A percentile compares a stretch with the other conserved stretches of the same genome.
Evolutionary conservation across 2,113 vertebrate genomes (phyloP).

Genomic region (Bettongia penicillata): DNA sequence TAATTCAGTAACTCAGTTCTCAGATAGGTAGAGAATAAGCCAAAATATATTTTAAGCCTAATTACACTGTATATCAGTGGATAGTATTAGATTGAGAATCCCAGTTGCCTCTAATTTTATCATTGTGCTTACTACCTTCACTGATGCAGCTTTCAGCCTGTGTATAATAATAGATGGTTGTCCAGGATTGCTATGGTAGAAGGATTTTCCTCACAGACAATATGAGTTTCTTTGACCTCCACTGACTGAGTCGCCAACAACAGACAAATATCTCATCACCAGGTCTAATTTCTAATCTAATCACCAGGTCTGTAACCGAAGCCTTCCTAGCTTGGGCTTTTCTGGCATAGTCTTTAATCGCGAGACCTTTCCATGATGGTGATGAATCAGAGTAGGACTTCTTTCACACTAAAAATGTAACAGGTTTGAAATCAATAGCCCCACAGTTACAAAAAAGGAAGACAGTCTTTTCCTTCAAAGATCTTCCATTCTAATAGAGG

Average conservation of each 20-base stretch:
- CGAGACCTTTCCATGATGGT: background rate
- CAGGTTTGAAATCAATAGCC: background rate
- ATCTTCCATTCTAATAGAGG: background rate
- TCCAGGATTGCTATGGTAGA: background rate
- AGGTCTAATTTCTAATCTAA: too few species aligned
- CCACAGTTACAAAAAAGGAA: background rate
- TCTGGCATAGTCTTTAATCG: background rate
- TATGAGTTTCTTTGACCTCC: background rate
- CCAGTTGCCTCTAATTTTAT: background rate
- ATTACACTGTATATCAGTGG: background rate
- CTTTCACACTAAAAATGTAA: background rate
- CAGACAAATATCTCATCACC: background rate
- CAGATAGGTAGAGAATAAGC: background rate
- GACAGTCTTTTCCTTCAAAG: background rate
- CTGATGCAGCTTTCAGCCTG: background rate
- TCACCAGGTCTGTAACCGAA: background rate
- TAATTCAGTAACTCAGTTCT: conserved; percentile 9
- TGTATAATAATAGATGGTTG: background rate
- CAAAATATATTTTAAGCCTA: background rate
- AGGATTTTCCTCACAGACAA: background rate
- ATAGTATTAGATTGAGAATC: background rate
- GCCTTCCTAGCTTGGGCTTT: background rate
- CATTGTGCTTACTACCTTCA: background rate
- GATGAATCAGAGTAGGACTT: background rate
- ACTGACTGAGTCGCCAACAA: background rate